Percentiles rank a stretch among this genome's conserved stretches.
Evolutionary conservation across 1,140 invertebrate genomes (phyloP).

Genomic region (Calephelis virginiensis): DNA sequence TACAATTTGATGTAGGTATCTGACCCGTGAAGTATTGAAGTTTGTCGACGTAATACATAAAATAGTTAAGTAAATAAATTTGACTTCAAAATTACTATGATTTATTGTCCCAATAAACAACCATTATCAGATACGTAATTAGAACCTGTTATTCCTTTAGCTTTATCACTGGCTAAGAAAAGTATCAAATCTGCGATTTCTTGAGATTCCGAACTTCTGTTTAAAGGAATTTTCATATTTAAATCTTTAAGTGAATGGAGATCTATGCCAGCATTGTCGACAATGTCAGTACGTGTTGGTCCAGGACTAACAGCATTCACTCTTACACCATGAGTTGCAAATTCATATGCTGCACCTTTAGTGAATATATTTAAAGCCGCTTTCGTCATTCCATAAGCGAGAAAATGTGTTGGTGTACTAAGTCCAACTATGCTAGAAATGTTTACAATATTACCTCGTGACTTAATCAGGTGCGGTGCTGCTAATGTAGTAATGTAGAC

Average conservation of each 20-base stretch:
- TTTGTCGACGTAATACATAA: too few relatives aligned
- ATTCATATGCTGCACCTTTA: constrained; percentile 19
- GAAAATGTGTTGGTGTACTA: too few relatives aligned
- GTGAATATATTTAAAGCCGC: constrained; percentile 27
- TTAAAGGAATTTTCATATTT: neutral
- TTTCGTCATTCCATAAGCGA: constrained; percentile 21
- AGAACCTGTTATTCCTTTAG: constrained; percentile 24
- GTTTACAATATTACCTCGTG: too few relatives aligned
- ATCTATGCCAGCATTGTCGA: constrained; percentile 11
- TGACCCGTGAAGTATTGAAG: too few relatives aligned
- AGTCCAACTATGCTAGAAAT: too few relatives aligned
- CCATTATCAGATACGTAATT: constrained; percentile 23
- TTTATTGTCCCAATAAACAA: neutral
- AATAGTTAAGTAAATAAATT: too few relatives aligned
- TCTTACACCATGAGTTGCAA: constrained; percentile 25
- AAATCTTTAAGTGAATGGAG: neutral
- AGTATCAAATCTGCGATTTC: constrained; percentile 22
- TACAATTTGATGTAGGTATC: too few relatives aligned
- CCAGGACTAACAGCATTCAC: constrained; percentile 30
- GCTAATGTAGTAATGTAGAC: too few relatives aligned
- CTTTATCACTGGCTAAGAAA: constrained; percentile 7
- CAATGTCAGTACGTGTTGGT: constrained; percentile 22
- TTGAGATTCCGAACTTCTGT: constrained; percentile 2
- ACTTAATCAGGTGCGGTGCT: too few relatives aligned
- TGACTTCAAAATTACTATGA: too few relatives aligned